Conservation (phyloP, 1,140 invertebrate genomes). For the Monomorium pharaonis region DNA sequence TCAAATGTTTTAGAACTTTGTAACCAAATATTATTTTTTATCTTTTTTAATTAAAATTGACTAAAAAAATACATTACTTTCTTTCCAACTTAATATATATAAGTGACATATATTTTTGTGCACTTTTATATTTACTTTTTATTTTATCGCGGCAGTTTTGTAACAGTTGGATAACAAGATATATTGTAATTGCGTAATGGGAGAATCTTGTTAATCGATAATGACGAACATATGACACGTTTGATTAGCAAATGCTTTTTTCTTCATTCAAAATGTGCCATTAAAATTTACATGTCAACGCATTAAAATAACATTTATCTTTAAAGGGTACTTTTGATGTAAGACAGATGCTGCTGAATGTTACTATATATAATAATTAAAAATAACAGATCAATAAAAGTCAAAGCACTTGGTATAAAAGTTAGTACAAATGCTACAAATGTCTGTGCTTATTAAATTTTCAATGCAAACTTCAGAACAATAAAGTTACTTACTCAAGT, state of each 20-base stretch:
- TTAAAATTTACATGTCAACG: neutral
- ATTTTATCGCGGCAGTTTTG: neutral
- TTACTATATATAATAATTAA: neutral
- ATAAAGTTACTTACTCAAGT: neutral
- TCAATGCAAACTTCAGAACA: neutral
- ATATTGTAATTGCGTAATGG: constrained; percentile 19
- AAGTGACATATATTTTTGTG: too few species aligned
- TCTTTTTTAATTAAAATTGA: neutral
- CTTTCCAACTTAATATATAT: too few species aligned
- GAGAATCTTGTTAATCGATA: constrained; percentile 8
- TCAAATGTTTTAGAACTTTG: neutral
- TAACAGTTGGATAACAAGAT: neutral
- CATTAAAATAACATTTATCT: neutral
- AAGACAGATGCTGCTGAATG: neutral
- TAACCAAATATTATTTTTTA: neutral
- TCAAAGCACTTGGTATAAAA: neutral
- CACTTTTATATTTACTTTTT: neutral
- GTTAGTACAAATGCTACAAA: neutral
- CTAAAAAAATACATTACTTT: too few species aligned
- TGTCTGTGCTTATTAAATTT: neutral
- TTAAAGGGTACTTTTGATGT: neutral
- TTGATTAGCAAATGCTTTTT: neutral
- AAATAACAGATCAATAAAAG: neutral
- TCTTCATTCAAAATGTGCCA: neutral
- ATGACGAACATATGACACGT: neutral